phyloP scores from a whole-genome alignment of 1,140 invertebrate species.

The Cotesia typhae region DNA sequence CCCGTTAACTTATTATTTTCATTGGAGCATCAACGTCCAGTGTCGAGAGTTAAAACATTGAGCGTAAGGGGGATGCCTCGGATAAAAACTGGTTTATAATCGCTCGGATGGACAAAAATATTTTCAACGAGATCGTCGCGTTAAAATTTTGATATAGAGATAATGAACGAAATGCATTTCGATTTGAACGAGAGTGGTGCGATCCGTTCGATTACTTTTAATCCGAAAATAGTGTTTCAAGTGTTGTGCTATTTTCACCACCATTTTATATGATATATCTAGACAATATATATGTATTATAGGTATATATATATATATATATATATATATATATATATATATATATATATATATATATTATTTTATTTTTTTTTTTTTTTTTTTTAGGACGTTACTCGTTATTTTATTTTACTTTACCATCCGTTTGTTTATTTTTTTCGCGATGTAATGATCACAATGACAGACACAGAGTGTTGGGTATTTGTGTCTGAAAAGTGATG shows the following conservation, averaged over 20 bases:
- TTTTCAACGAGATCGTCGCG: conserved; percentile 44
- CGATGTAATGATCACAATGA: conserved; percentile 6
- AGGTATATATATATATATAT: too few species aligned
- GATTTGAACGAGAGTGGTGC: conserved; percentile 13
- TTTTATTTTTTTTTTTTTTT: conserved; percentile 20
- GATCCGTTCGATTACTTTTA: conserved; percentile 27
- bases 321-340: too few species aligned
- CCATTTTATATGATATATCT: conserved; percentile 9
- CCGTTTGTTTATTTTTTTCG: not conserved
- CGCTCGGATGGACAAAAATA: not conserved
- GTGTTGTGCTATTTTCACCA: conserved; percentile 9
- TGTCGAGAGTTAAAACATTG: too few species aligned
- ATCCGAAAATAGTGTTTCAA: conserved; percentile 24
- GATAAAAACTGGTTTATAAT: not conserved
- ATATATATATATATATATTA: not conserved
- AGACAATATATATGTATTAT: not conserved
- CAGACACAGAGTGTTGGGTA: not conserved
- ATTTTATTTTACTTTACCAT: conserved; percentile 9
- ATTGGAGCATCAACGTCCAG: not conserved
- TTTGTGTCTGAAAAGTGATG: conserved; percentile 29
- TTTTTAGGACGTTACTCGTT: not conserved
- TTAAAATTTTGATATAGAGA: conserved; percentile 1
- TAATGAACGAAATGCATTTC: conserved; percentile 28
- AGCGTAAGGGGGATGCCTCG: too few species aligned
- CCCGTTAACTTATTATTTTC: too few species aligned